Conservation (phyloP, 1,140 invertebrate genomes). For the Cecropterus lyciades region DNA sequence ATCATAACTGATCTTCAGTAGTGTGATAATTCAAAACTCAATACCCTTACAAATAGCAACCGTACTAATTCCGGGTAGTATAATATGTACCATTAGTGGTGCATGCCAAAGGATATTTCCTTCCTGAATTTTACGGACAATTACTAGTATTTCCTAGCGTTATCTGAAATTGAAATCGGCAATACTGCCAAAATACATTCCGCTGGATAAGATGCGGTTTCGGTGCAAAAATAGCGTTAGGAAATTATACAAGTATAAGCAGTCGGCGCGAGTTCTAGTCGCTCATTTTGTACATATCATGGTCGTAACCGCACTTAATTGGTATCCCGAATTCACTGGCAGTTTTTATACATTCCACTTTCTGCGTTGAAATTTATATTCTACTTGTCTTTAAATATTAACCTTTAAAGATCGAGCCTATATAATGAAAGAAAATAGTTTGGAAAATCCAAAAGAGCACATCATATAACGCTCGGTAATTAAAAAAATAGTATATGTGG, state of each 20-base stretch:
- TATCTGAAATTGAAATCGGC: constrained; percentile 63
- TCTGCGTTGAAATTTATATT: too few relatives aligned
- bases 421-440: too few relatives aligned
- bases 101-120: constrained; percentile 40
- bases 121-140: constrained; percentile 48
- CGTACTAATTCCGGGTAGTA: constrained; percentile 12
- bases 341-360: too few relatives aligned
- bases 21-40: not conserved
- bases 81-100: constrained; percentile 22
- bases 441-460: too few relatives aligned
- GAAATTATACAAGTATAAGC: constrained; percentile 22
- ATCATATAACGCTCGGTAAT: too few relatives aligned
- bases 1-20: too few relatives aligned
- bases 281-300: constrained; percentile 13
- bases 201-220: constrained; percentile 41
- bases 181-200: constrained; percentile 53
- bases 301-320: not conserved
- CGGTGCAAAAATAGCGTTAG: constrained; percentile 27
- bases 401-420: too few relatives aligned
- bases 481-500: too few relatives aligned
- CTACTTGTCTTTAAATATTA: too few relatives aligned
- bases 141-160: constrained; percentile 54
- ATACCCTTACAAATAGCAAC: not conserved
- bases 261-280: not conserved
- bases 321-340: not conserved